These are phyloP conservation scores for Hoplodrina ambigua DNA, from an alignment of 2,888 invertebrate species.

Conservation along the genomic window DNA sequence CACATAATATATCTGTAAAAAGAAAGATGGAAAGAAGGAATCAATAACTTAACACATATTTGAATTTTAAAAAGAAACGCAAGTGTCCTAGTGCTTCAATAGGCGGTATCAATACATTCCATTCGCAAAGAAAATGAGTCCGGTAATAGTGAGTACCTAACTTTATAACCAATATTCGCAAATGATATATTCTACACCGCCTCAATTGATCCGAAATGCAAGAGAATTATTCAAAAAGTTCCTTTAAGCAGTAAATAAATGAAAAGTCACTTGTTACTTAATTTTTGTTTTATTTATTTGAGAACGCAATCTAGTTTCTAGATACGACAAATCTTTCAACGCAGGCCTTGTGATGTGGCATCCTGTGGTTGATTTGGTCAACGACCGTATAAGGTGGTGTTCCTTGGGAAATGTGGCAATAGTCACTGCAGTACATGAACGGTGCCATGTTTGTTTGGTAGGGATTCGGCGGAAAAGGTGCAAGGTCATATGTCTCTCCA, in stretches of 20 bases:
- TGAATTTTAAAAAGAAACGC: neutral
- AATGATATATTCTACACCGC: too few relatives aligned
- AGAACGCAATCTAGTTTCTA: constrained; percentile 64
- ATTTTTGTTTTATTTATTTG: constrained; percentile 40
- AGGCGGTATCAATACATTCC: neutral
- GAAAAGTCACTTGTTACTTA: neutral
- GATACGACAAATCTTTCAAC: constrained; percentile 76
- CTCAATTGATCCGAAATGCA: too few relatives aligned
- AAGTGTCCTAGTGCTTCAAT: neutral
- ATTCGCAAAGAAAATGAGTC: neutral
- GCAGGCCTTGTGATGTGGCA: constrained; percentile 74
- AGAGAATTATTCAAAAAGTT: neutral
- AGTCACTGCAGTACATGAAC: constrained; percentile 88
- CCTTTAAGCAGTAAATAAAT: constrained; percentile 16
- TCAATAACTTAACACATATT: neutral
- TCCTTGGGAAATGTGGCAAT: constrained; percentile 84
- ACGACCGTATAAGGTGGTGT: constrained; percentile 81
- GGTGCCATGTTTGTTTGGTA: constrained; percentile 86
- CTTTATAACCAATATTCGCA: neutral
- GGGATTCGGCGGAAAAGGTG: constrained; percentile 84
- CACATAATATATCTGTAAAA: neutral
- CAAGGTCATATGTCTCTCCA: constrained; percentile 80
- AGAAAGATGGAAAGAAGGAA: neutral
- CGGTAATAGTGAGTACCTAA: too few relatives aligned
- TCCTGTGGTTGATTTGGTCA: constrained; percentile 76